Base-by-base conservation (phyloP, 2,113 vertebrate genomes). In the Pterocles burchelli region DNA sequence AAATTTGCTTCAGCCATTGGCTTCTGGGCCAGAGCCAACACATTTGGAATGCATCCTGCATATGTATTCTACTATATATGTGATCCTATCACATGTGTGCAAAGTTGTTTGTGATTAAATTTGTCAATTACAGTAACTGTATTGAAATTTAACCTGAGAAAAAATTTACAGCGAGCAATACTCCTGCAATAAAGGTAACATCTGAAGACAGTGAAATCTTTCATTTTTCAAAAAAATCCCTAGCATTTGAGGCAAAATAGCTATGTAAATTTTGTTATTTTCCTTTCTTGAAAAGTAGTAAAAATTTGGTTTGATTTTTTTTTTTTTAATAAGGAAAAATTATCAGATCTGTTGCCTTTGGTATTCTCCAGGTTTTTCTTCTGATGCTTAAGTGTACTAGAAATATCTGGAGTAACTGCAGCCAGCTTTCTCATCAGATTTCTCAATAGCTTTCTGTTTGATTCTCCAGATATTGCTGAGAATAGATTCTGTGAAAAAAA, bases 41-140 rank as follows among this genome's bases (percentile, higher is more conserved):
- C 86, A 93, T 93, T 95, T 96, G 96, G 93, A 96, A 90, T 92
- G 77, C 73, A 93, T 96, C 92, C 90, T 92, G 86, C 88, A 82
- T 92, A 90, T 94, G 96, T 87, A 90, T 89, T 93, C 79, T 87
- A 45, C 77, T 89, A 72, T 86, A 57, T 83, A 74, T 52, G 79
- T 59, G 78, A 83, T 94, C 92, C 68, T 87, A 43, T 96, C 88
- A 72, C 65, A 88, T 43, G 76, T 92, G 83, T 87, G 72, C 59
- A 68, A 95, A 86, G 76, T 96, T 94, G 82, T 88, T 96, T 96
- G 73, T 93, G 80, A 95, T 93, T 95, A 82, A 68, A 85, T 90
- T 94, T 93, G 65, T 96, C 86, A 80, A 79, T 96, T 93, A 89
- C 70, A 79, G 54, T 81, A 93, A 87, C 54, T 76, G 41, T 43